A percentile compares a stretch with the other conserved stretches of the same genome.
Conservation (phyloP, 2,113 vertebrate genomes). For the Poecilia latipinna region DNA sequence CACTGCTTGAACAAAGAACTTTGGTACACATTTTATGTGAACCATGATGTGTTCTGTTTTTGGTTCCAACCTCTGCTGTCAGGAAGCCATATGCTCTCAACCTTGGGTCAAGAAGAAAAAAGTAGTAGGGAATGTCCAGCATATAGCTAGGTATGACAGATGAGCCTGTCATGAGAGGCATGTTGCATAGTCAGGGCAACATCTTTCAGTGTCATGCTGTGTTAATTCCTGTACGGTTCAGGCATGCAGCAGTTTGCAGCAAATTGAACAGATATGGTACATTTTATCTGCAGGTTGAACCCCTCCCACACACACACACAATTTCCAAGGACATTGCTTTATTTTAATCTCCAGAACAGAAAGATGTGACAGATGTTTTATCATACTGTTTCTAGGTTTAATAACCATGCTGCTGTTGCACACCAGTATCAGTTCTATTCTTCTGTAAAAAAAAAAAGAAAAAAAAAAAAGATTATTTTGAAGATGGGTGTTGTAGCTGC, state of each 20-base stretch:
- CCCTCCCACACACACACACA: too few relatives aligned
- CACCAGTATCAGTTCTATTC: background rate
- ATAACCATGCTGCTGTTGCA: background rate
- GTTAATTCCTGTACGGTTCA: background rate
- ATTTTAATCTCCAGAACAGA: background rate
- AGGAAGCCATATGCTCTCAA: constrained; percentile 11
- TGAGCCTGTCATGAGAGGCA: constrained; percentile 17
- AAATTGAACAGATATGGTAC: background rate
- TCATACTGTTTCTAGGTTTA: background rate
- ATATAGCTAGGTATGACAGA: constrained; percentile 26
- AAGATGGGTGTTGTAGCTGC: background rate
- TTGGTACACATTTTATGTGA: background rate
- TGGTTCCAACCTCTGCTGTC: constrained; percentile 23
- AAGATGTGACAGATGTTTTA: background rate
- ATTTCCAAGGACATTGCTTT: background rate
- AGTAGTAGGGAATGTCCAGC: background rate
- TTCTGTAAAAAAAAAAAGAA: background rate
- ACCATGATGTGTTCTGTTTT: background rate
- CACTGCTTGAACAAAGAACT: background rate
- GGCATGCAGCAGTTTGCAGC: background rate
- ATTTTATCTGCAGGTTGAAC: background rate
- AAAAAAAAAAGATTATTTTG: background rate
- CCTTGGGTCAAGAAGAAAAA: constrained; percentile 6
- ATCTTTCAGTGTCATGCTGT: constrained; percentile 9
- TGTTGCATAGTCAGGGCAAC: background rate